These are phyloP conservation scores for Ichneumon xanthorius DNA, from an alignment of 2,888 invertebrate species.

Conservation along the genomic window DNA sequence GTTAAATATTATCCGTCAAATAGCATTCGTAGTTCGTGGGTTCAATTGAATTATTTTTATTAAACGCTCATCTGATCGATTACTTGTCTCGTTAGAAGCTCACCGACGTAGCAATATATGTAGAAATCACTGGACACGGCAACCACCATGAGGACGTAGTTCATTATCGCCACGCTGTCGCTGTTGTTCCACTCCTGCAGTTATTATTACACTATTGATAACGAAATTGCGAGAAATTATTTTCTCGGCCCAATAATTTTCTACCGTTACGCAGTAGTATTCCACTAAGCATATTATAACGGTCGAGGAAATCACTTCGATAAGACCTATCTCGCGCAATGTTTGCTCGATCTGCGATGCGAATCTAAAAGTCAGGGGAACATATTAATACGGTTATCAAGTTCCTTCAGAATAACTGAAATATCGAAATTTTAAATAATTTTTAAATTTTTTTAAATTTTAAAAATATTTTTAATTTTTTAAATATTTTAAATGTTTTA, in stretches of 20 bases:
- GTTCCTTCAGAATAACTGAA: no score
- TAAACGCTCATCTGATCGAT: neutral
- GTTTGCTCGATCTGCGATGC: conserved; percentile 74
- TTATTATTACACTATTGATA: neutral
- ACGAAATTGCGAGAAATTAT: neutral
- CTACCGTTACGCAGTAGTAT: conserved; percentile 79
- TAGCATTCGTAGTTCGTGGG: neutral
- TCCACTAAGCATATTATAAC: conserved; percentile 80
- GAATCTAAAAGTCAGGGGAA: conserved; percentile 71
- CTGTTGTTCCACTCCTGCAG: conserved; percentile 59
- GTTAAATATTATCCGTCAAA: neutral
- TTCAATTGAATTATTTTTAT: neutral
- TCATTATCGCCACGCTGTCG: conserved; percentile 40
- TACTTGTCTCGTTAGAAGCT: conserved; percentile 76
- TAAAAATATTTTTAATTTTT: no score
- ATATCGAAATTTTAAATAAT: no score
- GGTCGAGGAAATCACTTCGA: conserved; percentile 79
- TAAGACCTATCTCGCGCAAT: conserved; percentile 76
- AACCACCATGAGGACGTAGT: conserved; percentile 37
- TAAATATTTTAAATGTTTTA: no score
- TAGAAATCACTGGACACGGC: conserved; percentile 54
- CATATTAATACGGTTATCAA: no score
- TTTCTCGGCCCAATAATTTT: neutral
- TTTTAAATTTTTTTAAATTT: no score
- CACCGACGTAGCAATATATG: conserved; percentile 71